phyloP scores from a whole-genome alignment of 2,888 invertebrate genomes.

The Tetheella fluctuosa region DNA sequence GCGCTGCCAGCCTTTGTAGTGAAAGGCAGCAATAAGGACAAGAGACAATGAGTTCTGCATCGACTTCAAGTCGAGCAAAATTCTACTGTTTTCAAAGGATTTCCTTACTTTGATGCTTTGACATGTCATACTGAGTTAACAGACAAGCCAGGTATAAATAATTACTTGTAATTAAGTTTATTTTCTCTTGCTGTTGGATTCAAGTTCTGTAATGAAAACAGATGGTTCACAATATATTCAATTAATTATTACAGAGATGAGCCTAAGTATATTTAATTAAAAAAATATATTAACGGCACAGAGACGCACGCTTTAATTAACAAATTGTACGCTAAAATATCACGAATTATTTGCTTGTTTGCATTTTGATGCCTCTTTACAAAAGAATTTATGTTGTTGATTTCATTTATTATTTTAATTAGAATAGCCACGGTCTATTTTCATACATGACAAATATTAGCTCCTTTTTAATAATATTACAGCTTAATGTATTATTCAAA shows the following conservation, averaged over 20 bases:
- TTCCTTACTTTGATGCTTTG: slow-evolving; percentile 30
- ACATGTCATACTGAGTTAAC: slow-evolving; percentile 22
- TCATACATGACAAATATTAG: not conserved
- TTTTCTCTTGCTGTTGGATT: slow-evolving; percentile 1
- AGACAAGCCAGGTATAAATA: not conserved
- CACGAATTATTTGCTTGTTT: not conserved
- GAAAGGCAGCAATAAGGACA: slow-evolving; percentile 27
- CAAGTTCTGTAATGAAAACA: not conserved
- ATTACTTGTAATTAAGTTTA: slow-evolving; percentile 11
- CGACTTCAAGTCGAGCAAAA: slow-evolving; percentile 29
- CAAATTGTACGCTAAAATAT: not conserved
- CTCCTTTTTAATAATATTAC: no score
- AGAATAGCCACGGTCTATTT: not conserved
- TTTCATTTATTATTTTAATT: not conserved
- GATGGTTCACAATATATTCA: not conserved
- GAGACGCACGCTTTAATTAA: not conserved
- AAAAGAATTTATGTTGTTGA: not conserved
- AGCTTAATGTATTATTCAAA: not conserved
- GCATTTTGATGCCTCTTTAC: not conserved
- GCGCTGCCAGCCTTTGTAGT: slow-evolving; percentile 44
- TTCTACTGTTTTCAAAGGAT: slow-evolving; percentile 38
- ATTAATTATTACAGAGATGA: not conserved
- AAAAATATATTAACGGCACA: no score
- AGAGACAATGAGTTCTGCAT: slow-evolving; percentile 47
- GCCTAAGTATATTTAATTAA: not conserved